Percentiles rank a stretch among this genome's conserved stretches.
phyloP scores from a whole-genome alignment of 2,113 vertebrate genomes.

The Colaptes auratus region DNA sequence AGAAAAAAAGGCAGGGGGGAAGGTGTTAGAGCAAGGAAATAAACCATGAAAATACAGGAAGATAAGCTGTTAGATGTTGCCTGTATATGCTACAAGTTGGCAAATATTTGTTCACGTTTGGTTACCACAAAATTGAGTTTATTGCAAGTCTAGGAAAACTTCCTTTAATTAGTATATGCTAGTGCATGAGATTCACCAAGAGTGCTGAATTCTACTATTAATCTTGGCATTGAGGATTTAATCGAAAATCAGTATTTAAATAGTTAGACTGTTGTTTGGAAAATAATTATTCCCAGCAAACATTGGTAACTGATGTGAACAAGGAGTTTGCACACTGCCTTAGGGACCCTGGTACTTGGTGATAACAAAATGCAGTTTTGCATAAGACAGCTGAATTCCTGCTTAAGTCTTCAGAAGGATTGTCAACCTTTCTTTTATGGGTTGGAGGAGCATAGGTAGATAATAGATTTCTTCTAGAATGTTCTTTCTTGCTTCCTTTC shows the following conservation, averaged over 20 bases:
- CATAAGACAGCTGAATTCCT: background rate
- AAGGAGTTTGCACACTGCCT: background rate
- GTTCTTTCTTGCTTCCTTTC: background rate
- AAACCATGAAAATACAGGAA: background rate
- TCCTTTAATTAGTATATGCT: background rate
- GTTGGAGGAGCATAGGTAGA: background rate
- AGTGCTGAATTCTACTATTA: background rate
- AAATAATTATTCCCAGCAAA: background rate
- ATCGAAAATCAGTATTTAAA: background rate
- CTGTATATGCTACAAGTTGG: background rate
- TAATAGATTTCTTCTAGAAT: background rate
- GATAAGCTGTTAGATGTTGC: background rate
- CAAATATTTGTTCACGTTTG: background rate
- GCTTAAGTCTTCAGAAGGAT: background rate
- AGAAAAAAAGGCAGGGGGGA: background rate
- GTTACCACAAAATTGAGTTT: background rate
- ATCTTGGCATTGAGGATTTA: background rate
- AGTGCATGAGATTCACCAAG: background rate
- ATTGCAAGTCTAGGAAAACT: background rate
- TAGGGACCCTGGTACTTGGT: background rate
- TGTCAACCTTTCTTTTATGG: background rate
- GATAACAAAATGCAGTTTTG: background rate
- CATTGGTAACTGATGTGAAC: background rate
- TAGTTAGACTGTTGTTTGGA: background rate
- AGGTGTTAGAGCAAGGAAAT: background rate